Base-by-base conservation (phyloP, 2,888 invertebrate species). In the Pherbina coryleti region DNA sequence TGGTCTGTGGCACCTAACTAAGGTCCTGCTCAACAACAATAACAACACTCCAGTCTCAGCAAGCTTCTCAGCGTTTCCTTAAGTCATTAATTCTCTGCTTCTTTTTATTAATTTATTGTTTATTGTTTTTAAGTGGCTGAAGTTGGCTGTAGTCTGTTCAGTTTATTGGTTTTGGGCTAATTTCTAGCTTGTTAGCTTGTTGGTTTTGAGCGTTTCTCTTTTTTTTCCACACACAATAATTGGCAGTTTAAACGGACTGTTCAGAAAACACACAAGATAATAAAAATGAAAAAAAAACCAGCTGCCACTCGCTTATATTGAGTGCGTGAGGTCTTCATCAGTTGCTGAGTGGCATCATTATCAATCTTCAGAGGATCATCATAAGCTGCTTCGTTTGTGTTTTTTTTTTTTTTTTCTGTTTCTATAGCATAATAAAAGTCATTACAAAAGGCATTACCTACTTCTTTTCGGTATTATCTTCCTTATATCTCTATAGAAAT, bases 71-170 rank as follows among this genome's bases (percentile, higher is more conserved):
- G 2, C 22, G 2, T 55, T 55, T 55, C 11, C 22, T 55, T n/a
- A 7, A n/a, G n/a, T 55, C n/a, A 19, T 55, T 55, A 19, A 19
- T 55, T 55, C 22, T 19, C 55, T 55, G 62, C 25, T 25, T 28
- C 31, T 74, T 62, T 74, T 74, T 49, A 74, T 74, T 74, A 74
- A 51, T 60, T 74, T 11, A 44, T 25, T 49, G 14, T 51, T 74
- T 74, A 51, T 74, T 62, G 62, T 62, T 28, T 57, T 74, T 64
- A 74, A 74, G 49, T 74, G 73, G 62, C 73, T 64, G 49, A 49
- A 37, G 60, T 57, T 69, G 17, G 14, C 44, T 44, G 44, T 11
- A 55, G 55, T 19, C 9, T n/a, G n/a, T 51, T 19, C n/a, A 49
- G 62, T 62, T 49, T 60, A 37, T 60, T 57, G 57, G 71, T 71